Conservation (phyloP, 1,140 invertebrate genomes). For the Penaeus indicus region DNA sequence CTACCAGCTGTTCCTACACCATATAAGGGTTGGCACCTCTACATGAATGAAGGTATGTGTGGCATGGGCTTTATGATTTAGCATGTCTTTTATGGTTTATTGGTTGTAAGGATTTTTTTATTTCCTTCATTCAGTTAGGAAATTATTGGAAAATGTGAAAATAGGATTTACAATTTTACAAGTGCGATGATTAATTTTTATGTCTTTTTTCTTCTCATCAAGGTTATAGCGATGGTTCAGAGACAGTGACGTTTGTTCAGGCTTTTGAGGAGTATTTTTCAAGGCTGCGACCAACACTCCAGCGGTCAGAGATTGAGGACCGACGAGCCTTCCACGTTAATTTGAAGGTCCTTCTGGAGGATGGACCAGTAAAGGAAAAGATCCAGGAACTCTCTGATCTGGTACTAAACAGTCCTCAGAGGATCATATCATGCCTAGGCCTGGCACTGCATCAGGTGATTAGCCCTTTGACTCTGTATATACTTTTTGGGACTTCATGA, state of each 20-base stretch:
- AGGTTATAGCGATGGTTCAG: constrained; percentile 48
- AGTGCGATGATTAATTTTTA: too few relatives aligned
- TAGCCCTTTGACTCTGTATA: background rate
- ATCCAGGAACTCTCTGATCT: constrained; percentile 28
- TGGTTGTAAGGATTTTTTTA: background rate
- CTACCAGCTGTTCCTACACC: constrained; percentile 46
- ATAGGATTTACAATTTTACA: too few relatives aligned
- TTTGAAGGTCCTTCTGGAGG: constrained; percentile 19
- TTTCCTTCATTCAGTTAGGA: background rate
- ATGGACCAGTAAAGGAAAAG: constrained; percentile 30
- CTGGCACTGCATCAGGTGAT: constrained; percentile 62
- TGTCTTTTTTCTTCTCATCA: too few relatives aligned
- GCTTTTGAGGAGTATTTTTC: constrained; percentile 41
- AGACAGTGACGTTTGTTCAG: constrained; percentile 31
- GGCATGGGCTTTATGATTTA: background rate
- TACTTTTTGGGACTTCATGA: background rate
- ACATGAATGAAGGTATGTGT: constrained; percentile 50
- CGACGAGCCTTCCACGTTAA: constrained; percentile 32
- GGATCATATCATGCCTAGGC: constrained; percentile 51
- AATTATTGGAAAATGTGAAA: too few relatives aligned
- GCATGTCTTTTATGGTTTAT: background rate
- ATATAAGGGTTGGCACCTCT: constrained; percentile 48
- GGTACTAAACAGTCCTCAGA: constrained; percentile 41
- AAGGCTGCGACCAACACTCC: background rate
- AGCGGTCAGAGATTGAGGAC: constrained; percentile 43